Evolutionary conservation across 2,888 invertebrate species (phyloP), one percentile per base, ranked within the genome.

Genomic region (Ectropis crepuscularia): DNA sequence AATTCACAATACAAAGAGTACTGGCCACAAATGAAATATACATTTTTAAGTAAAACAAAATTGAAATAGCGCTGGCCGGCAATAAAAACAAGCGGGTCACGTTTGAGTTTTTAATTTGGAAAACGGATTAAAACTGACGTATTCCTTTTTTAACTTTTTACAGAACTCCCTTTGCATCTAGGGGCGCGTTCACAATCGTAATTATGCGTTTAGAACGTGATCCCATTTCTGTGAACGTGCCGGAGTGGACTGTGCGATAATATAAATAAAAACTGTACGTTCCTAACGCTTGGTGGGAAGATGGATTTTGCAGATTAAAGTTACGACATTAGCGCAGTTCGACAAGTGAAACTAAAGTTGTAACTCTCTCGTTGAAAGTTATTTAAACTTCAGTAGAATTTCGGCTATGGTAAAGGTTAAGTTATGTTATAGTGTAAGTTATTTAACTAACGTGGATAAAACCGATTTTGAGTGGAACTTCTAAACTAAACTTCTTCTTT

Each of bases 171-270:
- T 80, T 82, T 79, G 77, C 78, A 80, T 79, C 74, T 76, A 79
- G 80, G 71, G 79, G 72, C 74, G 77, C 81, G 77, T 79, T 81
- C 80, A 72, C 78, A 76, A 79, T 84, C 80, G 85, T 89, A 88
- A 89, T 88, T 88, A 86, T 86, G 85, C 85, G 82, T 86, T 84
- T 81, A 79, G 84, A 74, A 90, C 90, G 91, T 91, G 90, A 90
- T 88, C 82, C 87, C 86, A 91, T 91, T 90, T 80, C 78, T 62
- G 58, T 59, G 80, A 57, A 88, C 91, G 91, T 90, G 91, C 82
- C 87, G 72, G 77, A 77, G 77, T 81, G 81, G 79, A 85, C 80
- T 74, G 74, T 70, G 72, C 70, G 59, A 68, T 74, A 77, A 74
- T 75, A 76, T 78, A 80, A 80, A 82, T 76, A 71, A 69, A 74